A percentile compares a stretch with the other conserved stretches of the same genome.
phyloP scores from a whole-genome alignment of 2,113 vertebrate genomes.

The Tupaia tana region DNA sequence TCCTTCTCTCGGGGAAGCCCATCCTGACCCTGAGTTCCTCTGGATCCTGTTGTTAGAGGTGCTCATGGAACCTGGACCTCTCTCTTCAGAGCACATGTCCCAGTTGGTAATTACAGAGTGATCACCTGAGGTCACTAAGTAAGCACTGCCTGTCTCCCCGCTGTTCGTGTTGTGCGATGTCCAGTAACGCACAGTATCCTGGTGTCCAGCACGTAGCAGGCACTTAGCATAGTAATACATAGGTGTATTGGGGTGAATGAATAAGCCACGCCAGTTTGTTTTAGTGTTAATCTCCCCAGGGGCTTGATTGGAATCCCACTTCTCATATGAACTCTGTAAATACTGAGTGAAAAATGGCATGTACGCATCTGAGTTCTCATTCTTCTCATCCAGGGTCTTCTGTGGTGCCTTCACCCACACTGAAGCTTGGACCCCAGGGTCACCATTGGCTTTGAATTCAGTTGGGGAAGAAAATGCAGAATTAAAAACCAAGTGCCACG shows the following conservation, averaged over 20 bases:
- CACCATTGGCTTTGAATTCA: background rate
- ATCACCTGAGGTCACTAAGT: background rate
- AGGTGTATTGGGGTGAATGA: background rate
- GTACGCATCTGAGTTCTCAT: background rate
- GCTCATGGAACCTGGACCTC: background rate
- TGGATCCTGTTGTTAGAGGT: background rate
- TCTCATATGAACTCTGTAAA: background rate
- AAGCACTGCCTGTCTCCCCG: background rate
- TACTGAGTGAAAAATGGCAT: background rate
- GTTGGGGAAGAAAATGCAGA: conserved; percentile 29
- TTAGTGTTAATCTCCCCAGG: background rate
- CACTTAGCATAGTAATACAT: background rate
- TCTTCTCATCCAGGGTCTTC: background rate
- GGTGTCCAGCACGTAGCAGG: background rate
- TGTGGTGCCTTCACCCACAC: background rate
- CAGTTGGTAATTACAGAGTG: background rate
- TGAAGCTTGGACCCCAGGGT: background rate
- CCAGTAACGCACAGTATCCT: background rate
- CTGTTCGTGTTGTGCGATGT: background rate
- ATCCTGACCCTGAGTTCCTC: background rate
- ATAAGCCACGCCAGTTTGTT: background rate
- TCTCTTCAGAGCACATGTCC: background rate
- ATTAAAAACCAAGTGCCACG: background rate
- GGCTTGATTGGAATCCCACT: background rate
- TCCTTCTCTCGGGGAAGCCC: background rate